Evolutionary conservation across 2,113 vertebrate species (phyloP).

Genomic region (Catagonus wagneri): DNA sequence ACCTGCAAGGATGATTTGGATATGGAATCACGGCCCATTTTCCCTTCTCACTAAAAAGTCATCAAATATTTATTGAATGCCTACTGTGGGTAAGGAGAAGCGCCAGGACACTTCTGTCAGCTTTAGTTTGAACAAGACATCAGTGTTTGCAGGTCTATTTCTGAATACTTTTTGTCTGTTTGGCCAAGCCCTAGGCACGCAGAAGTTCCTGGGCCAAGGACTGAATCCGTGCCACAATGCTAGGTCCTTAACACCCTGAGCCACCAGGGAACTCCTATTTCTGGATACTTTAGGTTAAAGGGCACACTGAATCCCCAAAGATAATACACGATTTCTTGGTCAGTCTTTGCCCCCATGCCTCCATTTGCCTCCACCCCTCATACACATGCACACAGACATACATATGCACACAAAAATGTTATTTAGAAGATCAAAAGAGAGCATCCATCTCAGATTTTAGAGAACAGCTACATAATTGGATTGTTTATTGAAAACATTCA

Average conservation of each 20-base stretch:
- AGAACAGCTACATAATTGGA: background rate
- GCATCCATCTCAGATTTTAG: background rate
- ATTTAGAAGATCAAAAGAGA: background rate
- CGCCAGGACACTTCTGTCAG: background rate
- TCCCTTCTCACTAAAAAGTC: slow-evolving; percentile 13
- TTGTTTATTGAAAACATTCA: background rate
- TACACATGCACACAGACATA: background rate
- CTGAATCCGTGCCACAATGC: too few species aligned
- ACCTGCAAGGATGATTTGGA: background rate
- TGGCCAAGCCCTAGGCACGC: too few species aligned
- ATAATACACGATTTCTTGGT: slow-evolving; percentile 41
- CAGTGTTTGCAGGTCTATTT: slow-evolving; percentile 53
- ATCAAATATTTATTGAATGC: slow-evolving; percentile 25
- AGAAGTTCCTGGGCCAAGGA: too few species aligned
- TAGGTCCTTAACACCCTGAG: too few species aligned
- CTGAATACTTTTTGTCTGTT: background rate
- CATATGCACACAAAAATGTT: background rate
- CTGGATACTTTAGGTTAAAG: slow-evolving; percentile 56
- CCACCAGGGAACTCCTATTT: background rate
- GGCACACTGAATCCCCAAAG: background rate
- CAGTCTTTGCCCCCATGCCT: background rate
- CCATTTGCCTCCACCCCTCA: background rate
- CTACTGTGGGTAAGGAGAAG: background rate
- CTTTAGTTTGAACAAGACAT: slow-evolving; percentile 62
- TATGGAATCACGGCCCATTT: background rate